These are phyloP conservation scores for Limnephilus rhombicus DNA, from an alignment of 2,888 invertebrate genomes.

Conservation along the genomic window DNA sequence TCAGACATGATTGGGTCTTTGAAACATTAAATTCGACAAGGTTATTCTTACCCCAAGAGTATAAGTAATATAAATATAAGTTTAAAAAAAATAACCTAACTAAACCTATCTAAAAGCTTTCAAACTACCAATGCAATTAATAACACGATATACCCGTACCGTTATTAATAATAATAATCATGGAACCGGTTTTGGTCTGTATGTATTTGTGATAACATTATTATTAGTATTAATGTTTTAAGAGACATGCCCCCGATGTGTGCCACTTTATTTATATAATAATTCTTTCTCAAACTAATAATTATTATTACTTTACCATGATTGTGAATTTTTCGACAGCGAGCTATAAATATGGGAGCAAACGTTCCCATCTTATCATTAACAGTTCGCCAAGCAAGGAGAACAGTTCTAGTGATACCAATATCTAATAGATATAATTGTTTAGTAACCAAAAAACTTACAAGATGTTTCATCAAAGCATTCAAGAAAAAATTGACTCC, in stretches of 20 bases:
- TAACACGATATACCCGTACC: neutral
- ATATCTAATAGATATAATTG: neutral
- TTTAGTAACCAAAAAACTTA: neutral
- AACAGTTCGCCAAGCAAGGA: slow-evolving; percentile 16
- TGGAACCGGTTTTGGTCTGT: neutral
- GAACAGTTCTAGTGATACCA: slow-evolving; percentile 5
- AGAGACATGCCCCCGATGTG: slow-evolving; percentile 7
- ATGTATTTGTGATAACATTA: neutral
- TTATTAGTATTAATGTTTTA: neutral
- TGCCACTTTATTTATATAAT: neutral
- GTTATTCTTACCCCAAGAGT: too few species aligned
- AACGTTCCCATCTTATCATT: slow-evolving; percentile 18
- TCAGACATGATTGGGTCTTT: too few species aligned
- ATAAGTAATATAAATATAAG: too few species aligned
- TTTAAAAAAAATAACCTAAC: neutral
- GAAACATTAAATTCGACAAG: too few species aligned
- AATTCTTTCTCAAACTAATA: neutral
- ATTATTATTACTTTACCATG: neutral
- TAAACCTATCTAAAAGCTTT: neutral
- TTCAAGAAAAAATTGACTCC: slow-evolving; percentile 49
- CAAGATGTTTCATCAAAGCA: slow-evolving; percentile 50
- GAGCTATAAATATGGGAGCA: neutral
- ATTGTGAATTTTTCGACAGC: neutral
- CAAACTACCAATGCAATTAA: neutral
- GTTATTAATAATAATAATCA: neutral